Base-by-base conservation (phyloP, 2,888 invertebrate species). In the Diarsia rubi region DNA sequence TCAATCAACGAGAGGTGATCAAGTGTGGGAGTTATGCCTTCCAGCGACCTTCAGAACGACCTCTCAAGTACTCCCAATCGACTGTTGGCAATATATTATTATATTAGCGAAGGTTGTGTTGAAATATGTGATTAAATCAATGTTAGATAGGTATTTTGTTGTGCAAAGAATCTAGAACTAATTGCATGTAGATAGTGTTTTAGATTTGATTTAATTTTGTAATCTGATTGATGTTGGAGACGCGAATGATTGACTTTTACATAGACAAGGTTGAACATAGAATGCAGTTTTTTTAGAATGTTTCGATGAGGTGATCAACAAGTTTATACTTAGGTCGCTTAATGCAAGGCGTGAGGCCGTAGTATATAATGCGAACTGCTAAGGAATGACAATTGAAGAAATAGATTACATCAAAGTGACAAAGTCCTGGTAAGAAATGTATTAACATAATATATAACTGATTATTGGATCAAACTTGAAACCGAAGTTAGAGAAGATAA, bases 71-170 rank as follows among this genome's bases (percentile, higher is more conserved):
- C 37, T 66, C 64, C 64, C 49, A 76, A 47, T 67, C 45, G 57
- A 66, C 24, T 75, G 71, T 78, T 76, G 37, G 79, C 70, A 79
- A 82, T 78, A 87, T 74, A 68, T 82, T 74, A 82, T 85, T 85
- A 73, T 70, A 65, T 68, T n/a, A 60, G 57, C 52, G 71, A 85
- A 85, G 83, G 83, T 64, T 71, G 63, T 45, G 42, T 70, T 31
- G 60, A 73, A 79, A 87, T 84, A 75, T 73, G 44, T 81, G 49
- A 82, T 82, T 82, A 74, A 82, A 75, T 82, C 31, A 60, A 73
- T 63, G 16, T 82, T 68, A 73, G 67, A 31, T 73, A 67, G 60
- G 37, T 75, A 75, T 66, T 64, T 72, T 19, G 68, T 79, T 82
- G 60, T 75, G 79, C 75, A 67, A 78, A 65, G 24, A 73, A 78